These are phyloP conservation scores for Pseudochirops cupreus DNA, from an alignment of 2,797 vertebrate species.

Conservation along the genomic window DNA sequence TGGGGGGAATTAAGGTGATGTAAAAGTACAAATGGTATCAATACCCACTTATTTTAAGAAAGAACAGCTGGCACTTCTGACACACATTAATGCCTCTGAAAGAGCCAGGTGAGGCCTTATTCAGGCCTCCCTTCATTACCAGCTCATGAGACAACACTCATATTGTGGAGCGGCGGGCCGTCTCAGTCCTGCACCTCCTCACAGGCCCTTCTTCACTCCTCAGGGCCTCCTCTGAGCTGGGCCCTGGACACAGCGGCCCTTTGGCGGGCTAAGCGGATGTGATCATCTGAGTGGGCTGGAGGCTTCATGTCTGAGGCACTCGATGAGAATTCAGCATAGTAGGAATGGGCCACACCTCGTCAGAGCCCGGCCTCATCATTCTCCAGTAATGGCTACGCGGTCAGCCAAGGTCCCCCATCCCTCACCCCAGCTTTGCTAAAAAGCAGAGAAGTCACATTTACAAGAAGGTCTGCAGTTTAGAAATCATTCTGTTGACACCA, in stretches of 20 bases:
- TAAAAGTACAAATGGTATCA: too few relatives aligned
- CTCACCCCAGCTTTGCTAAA: not conserved
- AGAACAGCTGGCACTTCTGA: not conserved
- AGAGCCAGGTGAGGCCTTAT: constrained; percentile 14
- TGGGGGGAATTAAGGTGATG: too few relatives aligned
- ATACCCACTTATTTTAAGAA: not conserved
- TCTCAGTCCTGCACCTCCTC: not conserved
- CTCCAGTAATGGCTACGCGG: not conserved
- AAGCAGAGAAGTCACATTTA: not conserved
- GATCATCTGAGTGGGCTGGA: too few relatives aligned
- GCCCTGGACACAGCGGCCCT: too few relatives aligned
- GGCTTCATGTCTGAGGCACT: not conserved
- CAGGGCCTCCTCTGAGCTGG: not conserved
- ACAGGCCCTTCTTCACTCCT: too few relatives aligned
- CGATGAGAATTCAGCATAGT: not conserved
- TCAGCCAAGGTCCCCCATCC: too few relatives aligned
- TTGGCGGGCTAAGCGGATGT: too few relatives aligned
- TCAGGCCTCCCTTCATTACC: not conserved
- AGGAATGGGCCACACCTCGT: not conserved
- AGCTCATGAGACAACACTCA: not conserved
- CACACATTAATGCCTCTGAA: constrained; percentile 12
- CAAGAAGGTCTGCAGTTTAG: not conserved
- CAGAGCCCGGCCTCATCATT: not conserved
- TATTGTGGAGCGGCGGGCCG: not conserved
- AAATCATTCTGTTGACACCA: not conserved